A percentile compares a stretch with the other conserved stretches of the same genome.
Conservation (phyloP, 2,113 vertebrate species). For the Nipponia nippon region DNA sequence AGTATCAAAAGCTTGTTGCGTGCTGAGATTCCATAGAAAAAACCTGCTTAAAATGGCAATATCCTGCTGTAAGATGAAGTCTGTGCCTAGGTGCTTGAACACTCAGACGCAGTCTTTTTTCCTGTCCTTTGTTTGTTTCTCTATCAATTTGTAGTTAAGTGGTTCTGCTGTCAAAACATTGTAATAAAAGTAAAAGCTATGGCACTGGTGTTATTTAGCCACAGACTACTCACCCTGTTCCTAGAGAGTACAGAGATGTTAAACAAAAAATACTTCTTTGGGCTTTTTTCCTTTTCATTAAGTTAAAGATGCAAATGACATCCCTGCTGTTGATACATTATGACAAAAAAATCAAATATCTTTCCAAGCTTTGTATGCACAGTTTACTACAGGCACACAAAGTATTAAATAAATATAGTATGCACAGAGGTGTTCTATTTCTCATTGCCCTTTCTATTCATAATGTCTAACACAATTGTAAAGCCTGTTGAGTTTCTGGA, state of each 20-base stretch:
- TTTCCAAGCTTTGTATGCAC: neutral
- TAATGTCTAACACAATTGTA: neutral
- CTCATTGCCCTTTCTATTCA: neutral
- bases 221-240: neutral
- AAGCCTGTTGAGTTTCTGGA: constrained; percentile 20
- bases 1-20: neutral
- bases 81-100: neutral
- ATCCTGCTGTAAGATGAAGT: neutral
- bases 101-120: neutral
- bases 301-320: neutral
- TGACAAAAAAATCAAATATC: neutral
- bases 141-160: neutral
- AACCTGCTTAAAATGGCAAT: neutral
- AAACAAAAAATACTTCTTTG: neutral
- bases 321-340: neutral
- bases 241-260: neutral
- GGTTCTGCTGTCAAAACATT: neutral
- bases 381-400: neutral
- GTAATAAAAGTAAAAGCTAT: neutral
- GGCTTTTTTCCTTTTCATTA: neutral
- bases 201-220: neutral
- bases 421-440: neutral
- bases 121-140: neutral
- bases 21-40: neutral
- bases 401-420: neutral